Evolutionary conservation across 2,888 invertebrate species (phyloP).

Genomic region (Spisula solida): DNA sequence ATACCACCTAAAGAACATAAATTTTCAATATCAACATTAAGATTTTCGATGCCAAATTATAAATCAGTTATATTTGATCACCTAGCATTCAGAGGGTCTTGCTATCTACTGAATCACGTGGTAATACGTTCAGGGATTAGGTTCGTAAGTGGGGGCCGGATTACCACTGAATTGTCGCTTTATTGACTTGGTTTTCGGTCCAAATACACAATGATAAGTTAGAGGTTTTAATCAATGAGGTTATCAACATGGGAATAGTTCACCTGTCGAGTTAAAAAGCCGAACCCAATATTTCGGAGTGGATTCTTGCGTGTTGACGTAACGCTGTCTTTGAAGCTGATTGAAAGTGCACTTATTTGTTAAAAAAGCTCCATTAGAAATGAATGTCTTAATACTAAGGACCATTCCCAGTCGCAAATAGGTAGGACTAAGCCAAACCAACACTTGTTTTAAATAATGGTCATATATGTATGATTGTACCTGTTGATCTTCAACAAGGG

Average conservation of each 20-base stretch:
- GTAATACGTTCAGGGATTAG: conserved; percentile 28
- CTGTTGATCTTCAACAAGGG: too few relatives aligned
- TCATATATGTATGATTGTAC: too few relatives aligned
- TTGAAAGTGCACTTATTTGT: too few relatives aligned
- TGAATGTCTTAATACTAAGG: too few relatives aligned
- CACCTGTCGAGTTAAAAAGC: neutral
- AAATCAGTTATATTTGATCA: conserved; percentile 22
- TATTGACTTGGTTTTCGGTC: conserved; percentile 52
- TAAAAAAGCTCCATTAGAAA: too few relatives aligned
- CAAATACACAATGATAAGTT: conserved; percentile 36
- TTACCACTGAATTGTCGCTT: conserved; percentile 45
- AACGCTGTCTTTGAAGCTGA: neutral
- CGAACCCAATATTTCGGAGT: neutral
- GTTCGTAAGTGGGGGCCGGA: conserved; percentile 37
- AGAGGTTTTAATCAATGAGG: conserved; percentile 23
- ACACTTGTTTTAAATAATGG: too few relatives aligned
- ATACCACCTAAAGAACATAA: neutral
- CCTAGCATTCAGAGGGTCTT: neutral
- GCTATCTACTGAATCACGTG: conserved; percentile 14
- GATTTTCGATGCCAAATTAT: neutral
- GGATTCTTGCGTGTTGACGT: neutral
- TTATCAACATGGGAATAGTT: conserved; percentile 4
- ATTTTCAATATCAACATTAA: neutral
- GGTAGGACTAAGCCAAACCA: too few relatives aligned
- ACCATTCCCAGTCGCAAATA: too few relatives aligned